These are phyloP conservation scores for Dicerorhinus sumatrensis DNA, from an alignment of 2,113 vertebrate genomes.

Conservation along the genomic window DNA sequence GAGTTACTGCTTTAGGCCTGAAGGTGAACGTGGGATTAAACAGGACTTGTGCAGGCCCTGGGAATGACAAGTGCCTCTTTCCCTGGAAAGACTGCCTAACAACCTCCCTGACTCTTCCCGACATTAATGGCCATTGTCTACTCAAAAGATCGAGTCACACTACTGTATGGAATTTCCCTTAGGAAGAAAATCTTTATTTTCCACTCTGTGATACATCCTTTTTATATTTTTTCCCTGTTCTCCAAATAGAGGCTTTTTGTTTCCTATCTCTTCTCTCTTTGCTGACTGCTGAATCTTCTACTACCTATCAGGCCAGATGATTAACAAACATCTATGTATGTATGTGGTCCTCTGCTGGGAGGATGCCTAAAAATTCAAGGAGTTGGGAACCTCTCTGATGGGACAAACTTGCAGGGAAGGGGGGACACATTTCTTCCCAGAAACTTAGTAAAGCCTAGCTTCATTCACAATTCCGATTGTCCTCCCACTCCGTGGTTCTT, in stretches of 20 bases:
- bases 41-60: not conserved
- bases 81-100: not conserved
- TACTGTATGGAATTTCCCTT: not conserved
- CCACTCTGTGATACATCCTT: not conserved
- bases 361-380: not conserved
- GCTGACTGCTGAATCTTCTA: not conserved
- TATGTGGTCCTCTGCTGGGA: not conserved
- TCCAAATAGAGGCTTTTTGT: not conserved
- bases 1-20: not conserved
- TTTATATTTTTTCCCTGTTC: not conserved
- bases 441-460: not conserved
- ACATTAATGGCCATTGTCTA: not conserved
- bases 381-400: not conserved
- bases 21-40: not conserved
- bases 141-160: not conserved
- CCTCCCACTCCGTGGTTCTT: not conserved
- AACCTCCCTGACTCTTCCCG: not conserved
- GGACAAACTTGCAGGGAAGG: not conserved
- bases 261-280: conserved; percentile 15
- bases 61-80: not conserved
- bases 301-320: not conserved
- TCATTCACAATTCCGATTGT: not conserved
- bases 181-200: conserved; percentile 37
- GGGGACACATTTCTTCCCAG: not conserved
- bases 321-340: not conserved